phyloP scores from a whole-genome alignment of 2,888 invertebrate genomes.

The Cantharis rustica region DNA sequence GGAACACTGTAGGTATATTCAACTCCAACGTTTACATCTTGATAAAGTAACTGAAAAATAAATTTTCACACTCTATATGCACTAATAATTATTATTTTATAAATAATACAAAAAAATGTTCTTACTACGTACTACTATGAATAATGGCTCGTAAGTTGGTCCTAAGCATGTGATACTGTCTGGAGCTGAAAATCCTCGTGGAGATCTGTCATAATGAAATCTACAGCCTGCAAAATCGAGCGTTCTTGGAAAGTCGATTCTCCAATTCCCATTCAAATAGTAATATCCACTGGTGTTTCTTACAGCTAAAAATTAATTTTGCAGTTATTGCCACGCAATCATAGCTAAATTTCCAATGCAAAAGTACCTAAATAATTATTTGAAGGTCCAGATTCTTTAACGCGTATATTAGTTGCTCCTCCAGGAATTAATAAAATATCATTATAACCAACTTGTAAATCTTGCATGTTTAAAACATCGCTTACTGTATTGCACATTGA shows the following conservation, averaged over 20 bases:
- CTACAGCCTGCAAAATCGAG: conserved; percentile 80
- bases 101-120: background rate
- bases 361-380: conserved; percentile 85
- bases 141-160: conserved; percentile 88
- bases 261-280: conserved; percentile 93
- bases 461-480: conserved; percentile 72
- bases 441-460: conserved; percentile 85
- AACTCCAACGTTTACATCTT: conserved; percentile 83
- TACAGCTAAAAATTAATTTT: conserved; percentile 66
- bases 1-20: conserved; percentile 91
- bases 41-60: conserved; percentile 71
- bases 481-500: conserved; percentile 81
- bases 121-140: conserved; percentile 72
- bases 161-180: conserved; percentile 85
- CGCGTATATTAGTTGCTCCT: conserved; percentile 88
- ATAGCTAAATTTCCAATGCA: background rate
- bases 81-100: conserved; percentile 13
- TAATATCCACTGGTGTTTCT: conserved; percentile 82
- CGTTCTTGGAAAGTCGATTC: conserved; percentile 86
- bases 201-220: conserved; percentile 87
- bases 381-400: conserved; percentile 79
- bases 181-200: conserved; percentile 80
- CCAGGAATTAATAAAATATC: conserved; percentile 88
- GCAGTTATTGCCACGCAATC: background rate
- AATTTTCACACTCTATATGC: background rate